phyloP scores from a whole-genome alignment of 2,113 vertebrate genomes.

The Meriones unguiculatus region DNA sequence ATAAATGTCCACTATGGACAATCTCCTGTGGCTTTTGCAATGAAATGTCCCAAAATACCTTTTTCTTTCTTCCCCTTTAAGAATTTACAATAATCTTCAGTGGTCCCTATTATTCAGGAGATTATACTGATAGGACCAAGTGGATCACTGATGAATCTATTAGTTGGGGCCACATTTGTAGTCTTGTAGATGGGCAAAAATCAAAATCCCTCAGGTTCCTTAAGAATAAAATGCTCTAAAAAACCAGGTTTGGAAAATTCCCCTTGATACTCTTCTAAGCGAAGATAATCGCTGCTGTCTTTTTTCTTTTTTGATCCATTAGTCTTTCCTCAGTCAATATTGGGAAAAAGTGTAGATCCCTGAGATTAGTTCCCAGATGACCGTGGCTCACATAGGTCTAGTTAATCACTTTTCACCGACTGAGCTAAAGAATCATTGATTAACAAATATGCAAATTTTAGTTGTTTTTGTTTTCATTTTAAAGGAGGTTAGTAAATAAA shows the following conservation, averaged over 20 bases:
- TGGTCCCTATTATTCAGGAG: not conserved
- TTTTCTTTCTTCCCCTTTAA: not conserved
- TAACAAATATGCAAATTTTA: not conserved
- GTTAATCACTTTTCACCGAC: constrained; percentile 18
- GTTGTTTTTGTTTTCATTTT: constrained; percentile 40
- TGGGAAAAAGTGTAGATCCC: not conserved
- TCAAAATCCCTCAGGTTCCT: constrained; percentile 34
- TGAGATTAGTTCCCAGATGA: not conserved
- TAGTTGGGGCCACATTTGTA: not conserved
- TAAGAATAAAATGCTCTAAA: not conserved
- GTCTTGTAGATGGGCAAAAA: constrained; percentile 35
- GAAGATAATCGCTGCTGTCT: not conserved
- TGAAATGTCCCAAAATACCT: not conserved
- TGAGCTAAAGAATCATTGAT: constrained; percentile 21
- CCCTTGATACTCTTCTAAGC: not conserved
- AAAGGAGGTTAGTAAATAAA: constrained; percentile 14
- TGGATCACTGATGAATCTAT: constrained; percentile 21
- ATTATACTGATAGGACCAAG: not conserved
- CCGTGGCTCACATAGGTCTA: not conserved
- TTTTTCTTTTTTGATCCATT: not conserved
- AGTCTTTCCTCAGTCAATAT: not conserved
- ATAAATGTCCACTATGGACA: not conserved
- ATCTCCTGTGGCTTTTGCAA: not conserved
- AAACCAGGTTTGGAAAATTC: constrained; percentile 37
- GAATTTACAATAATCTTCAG: not conserved